phyloP scores from a whole-genome alignment of 2,888 invertebrate genomes.

The Scrobipalpa atriplicella region DNA sequence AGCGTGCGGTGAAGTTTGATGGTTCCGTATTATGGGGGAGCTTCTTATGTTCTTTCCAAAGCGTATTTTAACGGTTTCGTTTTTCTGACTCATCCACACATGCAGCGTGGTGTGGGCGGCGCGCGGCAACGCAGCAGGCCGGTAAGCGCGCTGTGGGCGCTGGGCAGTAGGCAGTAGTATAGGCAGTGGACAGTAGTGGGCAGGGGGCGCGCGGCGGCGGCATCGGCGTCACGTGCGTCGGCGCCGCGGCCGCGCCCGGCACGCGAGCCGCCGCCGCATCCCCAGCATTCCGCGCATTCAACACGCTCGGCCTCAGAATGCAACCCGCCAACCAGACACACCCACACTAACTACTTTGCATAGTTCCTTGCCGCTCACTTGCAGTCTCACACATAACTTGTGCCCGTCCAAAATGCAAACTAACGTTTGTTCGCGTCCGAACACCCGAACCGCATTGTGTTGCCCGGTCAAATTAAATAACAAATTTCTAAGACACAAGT shows the following conservation, averaged over 20 bases:
- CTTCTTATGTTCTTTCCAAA: slow-evolving; percentile 43
- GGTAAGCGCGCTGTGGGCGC: slow-evolving; percentile 53
- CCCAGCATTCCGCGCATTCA: slow-evolving; percentile 72
- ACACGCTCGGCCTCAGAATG: slow-evolving; percentile 75
- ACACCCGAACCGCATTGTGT: neutral
- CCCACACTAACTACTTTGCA: slow-evolving; percentile 70
- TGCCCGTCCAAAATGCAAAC: slow-evolving; percentile 28
- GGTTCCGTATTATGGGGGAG: slow-evolving; percentile 45
- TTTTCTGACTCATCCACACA: slow-evolving; percentile 79
- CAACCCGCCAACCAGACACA: slow-evolving; percentile 65
- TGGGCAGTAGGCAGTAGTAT: neutral
- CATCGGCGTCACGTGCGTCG: slow-evolving; percentile 39
- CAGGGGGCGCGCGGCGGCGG: neutral
- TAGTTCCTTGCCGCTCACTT: slow-evolving; percentile 58
- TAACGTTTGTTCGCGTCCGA: slow-evolving; percentile 33
- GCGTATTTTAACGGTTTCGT: slow-evolving; percentile 64
- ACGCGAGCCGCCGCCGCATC: slow-evolving; percentile 57
- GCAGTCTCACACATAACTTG: slow-evolving; percentile 44
- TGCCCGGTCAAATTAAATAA: slow-evolving; percentile 33
- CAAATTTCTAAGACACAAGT: slow-evolving; percentile 41
- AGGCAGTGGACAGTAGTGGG: neutral
- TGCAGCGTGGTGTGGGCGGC: slow-evolving; percentile 70
- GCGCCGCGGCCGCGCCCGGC: slow-evolving; percentile 38
- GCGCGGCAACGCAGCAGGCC: slow-evolving; percentile 58
- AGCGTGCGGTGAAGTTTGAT: slow-evolving; percentile 62